Evolutionary conservation across 2,797 vertebrate genomes (phyloP), one percentile per base, ranked within the genome.

Genomic region (Melanotaenia parkinsoni): DNA sequence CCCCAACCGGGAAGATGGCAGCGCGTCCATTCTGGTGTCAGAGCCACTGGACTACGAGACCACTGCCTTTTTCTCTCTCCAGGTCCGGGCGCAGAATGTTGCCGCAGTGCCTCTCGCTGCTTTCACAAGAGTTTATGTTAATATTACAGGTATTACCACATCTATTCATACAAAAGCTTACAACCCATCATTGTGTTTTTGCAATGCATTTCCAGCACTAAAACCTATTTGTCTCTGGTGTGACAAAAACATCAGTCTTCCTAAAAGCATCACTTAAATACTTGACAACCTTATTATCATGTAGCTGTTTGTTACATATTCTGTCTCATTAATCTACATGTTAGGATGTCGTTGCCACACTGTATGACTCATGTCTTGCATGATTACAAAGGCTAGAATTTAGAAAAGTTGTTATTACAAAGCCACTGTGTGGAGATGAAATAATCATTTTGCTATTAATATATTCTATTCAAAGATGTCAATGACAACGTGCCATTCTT

Each of bases 401-500:
- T 61, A 32, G 1, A 30, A 59, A 53, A 56, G 30, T 1, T 4
- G 26, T 14, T 67, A 77, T 72, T 62, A 38, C 43, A n/a, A 62
- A 67, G 33, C 56, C 66, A 45, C 43, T 58, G 43, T 69, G 3
- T 47, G 32, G 35, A 82, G 70, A 73, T 69, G 0, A 70, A 57
- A 38, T 77, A 35, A 70, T 76, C 20, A 71, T 51, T 37, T 24
- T 63, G 8, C 32, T 22, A 18, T 54, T 70, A 71, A 64, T 82
- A 26, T 70, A 30, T 68, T 75, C 64, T 79, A 33, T 83, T 53
- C 60, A 61, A 81, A 98, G 97, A 97, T 79, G 97, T 97, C 73
- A 98, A 97, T 54, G 97, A 97, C 93, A 98, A 98, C 16, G 96
- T 97, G 63, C 97, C 97, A 0, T 97, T 97, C 89, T 98, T 98